Conservation (phyloP, 1,140 invertebrate species). For the Thalassaphorura encarpata region DNA sequence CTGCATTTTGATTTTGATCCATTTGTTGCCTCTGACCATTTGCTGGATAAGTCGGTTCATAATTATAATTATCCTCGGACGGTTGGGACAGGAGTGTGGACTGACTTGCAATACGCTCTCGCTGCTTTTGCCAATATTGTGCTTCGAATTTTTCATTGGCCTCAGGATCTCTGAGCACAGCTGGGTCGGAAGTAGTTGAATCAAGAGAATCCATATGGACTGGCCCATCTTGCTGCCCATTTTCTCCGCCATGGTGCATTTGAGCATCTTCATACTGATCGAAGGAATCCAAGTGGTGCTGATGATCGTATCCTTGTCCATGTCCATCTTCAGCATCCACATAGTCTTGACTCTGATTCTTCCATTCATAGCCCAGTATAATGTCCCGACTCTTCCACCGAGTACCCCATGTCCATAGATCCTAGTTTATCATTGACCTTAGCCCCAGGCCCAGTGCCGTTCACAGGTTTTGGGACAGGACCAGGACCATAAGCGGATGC, state of each 20-base stretch:
- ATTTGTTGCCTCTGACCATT: too few relatives aligned
- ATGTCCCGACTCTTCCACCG: background rate
- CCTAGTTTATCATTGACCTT: conserved; percentile 7
- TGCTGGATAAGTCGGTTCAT: conserved; percentile 14
- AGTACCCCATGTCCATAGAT: conserved; percentile 16
- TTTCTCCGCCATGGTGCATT: conserved; percentile 18
- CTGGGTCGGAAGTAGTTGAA: conserved; percentile 28
- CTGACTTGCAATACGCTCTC: conserved; percentile 30
- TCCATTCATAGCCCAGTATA: background rate
- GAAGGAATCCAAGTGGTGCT: background rate
- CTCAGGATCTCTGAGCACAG: conserved; percentile 17
- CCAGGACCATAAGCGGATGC: conserved; percentile 15
- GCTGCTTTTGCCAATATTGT: conserved; percentile 32
- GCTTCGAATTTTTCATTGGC: conserved; percentile 30
- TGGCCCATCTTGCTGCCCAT: conserved; percentile 4
- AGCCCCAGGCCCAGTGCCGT: too few relatives aligned
- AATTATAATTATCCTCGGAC: conserved; percentile 11
- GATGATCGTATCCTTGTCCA: background rate
- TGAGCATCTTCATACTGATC: conserved; percentile 16
- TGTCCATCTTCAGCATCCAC: conserved; percentile 11
- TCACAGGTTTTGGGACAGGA: background rate
- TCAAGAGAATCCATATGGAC: conserved; percentile 32
- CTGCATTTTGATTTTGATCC: background rate
- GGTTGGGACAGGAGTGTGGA: conserved; percentile 15
- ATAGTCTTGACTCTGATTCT: conserved; percentile 3